These are phyloP conservation scores for Chymomyza costata DNA, from an alignment of 1,140 invertebrate genomes.

Conservation along the genomic window DNA sequence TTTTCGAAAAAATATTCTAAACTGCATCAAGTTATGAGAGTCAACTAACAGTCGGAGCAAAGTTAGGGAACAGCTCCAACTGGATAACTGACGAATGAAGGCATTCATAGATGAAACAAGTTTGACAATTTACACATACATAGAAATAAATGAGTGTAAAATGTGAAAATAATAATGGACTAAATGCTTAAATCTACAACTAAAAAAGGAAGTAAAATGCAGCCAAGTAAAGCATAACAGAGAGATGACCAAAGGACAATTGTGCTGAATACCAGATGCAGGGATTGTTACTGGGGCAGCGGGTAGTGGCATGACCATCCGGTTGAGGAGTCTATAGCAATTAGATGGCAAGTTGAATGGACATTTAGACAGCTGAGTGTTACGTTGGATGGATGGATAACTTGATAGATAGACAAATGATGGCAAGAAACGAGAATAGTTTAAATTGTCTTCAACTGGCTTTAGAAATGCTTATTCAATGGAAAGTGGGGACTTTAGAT, in stretches of 20 bases:
- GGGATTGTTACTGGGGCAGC: not conserved
- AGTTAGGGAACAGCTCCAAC: constrained; percentile 28
- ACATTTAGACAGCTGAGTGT: constrained; percentile 32
- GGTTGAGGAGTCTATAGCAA: constrained; percentile 29
- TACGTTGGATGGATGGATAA: constrained; percentile 9
- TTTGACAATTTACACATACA: constrained; percentile 15
- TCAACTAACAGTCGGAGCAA: too few relatives aligned
- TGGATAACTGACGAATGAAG: constrained; percentile 34
- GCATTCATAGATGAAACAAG: constrained; percentile 18
- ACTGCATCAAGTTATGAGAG: too few relatives aligned
- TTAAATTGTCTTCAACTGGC: not conserved
- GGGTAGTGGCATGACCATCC: constrained; percentile 2
- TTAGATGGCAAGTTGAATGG: constrained; percentile 44
- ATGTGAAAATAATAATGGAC: constrained; percentile 54
- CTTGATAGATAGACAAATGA: constrained; percentile 27
- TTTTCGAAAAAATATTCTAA: too few relatives aligned
- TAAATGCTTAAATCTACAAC: constrained; percentile 48
- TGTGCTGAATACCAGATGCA: not conserved
- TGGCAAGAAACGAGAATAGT: constrained; percentile 25
- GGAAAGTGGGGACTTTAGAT: too few relatives aligned
- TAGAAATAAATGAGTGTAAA: constrained; percentile 40
- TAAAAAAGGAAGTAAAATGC: constrained; percentile 5
- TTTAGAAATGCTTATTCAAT: too few relatives aligned
- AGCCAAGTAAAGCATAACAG: not conserved
- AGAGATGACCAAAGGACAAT: constrained; percentile 27